These are phyloP conservation scores for Macroglossus sobrinus DNA, from an alignment of 2,113 vertebrate genomes.

Conservation along the genomic window DNA sequence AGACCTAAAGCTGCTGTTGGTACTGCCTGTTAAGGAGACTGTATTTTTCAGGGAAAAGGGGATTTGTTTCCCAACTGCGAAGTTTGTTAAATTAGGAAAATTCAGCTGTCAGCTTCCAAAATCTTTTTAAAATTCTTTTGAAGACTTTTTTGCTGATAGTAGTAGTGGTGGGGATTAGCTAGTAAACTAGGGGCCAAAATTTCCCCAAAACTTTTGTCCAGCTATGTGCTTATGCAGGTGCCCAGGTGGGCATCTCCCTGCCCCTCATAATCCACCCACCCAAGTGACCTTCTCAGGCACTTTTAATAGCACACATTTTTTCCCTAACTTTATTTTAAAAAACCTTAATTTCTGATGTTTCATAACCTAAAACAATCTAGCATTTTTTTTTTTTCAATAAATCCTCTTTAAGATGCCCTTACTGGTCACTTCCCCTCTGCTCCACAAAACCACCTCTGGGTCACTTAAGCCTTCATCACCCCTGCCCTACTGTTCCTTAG, in stretches of 20 bases:
- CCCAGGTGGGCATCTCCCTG: no score
- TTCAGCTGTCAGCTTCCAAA: not conserved
- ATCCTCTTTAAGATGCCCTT: not conserved
- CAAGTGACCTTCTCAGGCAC: not conserved
- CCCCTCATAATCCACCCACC: not conserved
- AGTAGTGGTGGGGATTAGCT: not conserved
- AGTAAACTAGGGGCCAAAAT: not conserved
- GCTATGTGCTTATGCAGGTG: not conserved
- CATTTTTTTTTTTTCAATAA: not conserved
- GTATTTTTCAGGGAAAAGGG: not conserved
- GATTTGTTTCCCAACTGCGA: not conserved
- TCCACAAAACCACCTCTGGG: not conserved
- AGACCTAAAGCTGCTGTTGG: not conserved
- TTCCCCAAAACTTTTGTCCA: not conserved
- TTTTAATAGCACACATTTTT: not conserved
- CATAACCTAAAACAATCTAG: not conserved
- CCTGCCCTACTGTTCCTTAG: not conserved
- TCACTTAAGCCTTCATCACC: not conserved
- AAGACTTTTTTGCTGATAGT: not conserved
- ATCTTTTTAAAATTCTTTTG: not conserved
- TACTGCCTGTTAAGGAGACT: not conserved
- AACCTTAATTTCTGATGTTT: not conserved
- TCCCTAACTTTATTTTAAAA: not conserved
- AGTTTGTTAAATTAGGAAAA: constrained; percentile 1
- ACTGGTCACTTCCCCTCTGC: not conserved